These are phyloP conservation scores for Drosophila sproati DNA, from an alignment of 1,140 invertebrate genomes.

Conservation along the genomic window DNA sequence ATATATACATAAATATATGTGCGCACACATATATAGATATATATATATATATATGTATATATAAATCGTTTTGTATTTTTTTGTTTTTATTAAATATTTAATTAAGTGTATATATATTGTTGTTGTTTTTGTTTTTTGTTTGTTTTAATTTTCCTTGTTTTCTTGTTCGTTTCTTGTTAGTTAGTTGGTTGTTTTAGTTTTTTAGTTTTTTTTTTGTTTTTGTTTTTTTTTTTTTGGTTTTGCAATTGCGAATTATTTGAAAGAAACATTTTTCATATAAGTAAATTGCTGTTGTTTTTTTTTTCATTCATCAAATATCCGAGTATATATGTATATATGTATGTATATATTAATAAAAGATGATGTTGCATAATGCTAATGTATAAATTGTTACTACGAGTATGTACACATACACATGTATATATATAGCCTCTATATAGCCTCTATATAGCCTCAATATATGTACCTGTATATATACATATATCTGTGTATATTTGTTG, in stretches of 20 bases:
- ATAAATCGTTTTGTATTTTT: conserved; percentile 55
- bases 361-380: conserved; percentile 61
- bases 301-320: conserved; percentile 58
- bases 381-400: conserved; percentile 66
- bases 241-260: conserved; percentile 40
- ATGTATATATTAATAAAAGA: conserved; percentile 62
- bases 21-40: conserved; percentile 14
- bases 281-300: conserved; percentile 68
- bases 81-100: conserved; percentile 66
- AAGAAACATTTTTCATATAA: conserved; percentile 59
- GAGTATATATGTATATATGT: conserved; percentile 42
- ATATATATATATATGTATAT: conserved; percentile 46
- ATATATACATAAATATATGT: conserved; percentile 17
- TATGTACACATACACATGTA: conserved; percentile 58
- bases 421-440: conserved; percentile 41
- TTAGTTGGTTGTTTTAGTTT: conserved; percentile 43
- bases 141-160: conserved; percentile 36
- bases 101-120: conserved; percentile 77
- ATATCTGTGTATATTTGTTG: conserved; percentile 15
- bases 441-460: conserved; percentile 43
- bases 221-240: conserved; percentile 31
- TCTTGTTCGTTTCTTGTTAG: conserved; percentile 39
- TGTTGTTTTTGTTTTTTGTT: conserved; percentile 27
- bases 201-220: conserved; percentile 13
- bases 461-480: conserved; percentile 16